Evolutionary conservation across 1,140 invertebrate species (phyloP).

Genomic region (Thaumatotibia leucotreta): DNA sequence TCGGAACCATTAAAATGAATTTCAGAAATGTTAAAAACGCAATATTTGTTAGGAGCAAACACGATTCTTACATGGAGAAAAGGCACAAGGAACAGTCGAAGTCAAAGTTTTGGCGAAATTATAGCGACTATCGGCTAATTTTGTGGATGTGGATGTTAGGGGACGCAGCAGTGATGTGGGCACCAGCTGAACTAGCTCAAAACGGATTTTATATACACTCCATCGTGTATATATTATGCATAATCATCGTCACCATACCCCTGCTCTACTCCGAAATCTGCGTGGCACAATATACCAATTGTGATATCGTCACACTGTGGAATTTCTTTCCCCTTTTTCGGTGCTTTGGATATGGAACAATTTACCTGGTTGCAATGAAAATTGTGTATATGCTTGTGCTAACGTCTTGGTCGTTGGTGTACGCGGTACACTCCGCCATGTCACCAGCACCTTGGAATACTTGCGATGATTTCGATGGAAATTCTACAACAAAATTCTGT

Average conservation of each 20-base stretch:
- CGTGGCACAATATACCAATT: slow-evolving; percentile 59
- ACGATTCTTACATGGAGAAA: background rate
- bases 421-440: slow-evolving; percentile 46
- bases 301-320: slow-evolving; percentile 49
- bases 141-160: slow-evolving; percentile 63
- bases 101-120: slow-evolving; percentile 36
- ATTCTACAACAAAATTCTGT: background rate
- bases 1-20: background rate
- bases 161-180: slow-evolving; percentile 45
- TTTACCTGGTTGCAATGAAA: slow-evolving; percentile 48
- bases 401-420: slow-evolving; percentile 60
- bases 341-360: slow-evolving; percentile 44
- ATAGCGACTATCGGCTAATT: slow-evolving; percentile 50
- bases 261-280: slow-evolving; percentile 66
- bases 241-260: slow-evolving; percentile 57
- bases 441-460: slow-evolving; percentile 57
- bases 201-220: slow-evolving; percentile 47
- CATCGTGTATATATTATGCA: slow-evolving; percentile 33
- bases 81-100: background rate
- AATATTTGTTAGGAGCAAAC: background rate
- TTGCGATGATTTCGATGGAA: slow-evolving; percentile 44
- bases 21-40: background rate
- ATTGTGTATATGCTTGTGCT: slow-evolving; percentile 43
- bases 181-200: slow-evolving; percentile 47
- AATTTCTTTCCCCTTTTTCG: slow-evolving; percentile 58